Evolutionary conservation across 2,797 vertebrate genomes (phyloP).

Genomic region (Myotis pilosus): DNA sequence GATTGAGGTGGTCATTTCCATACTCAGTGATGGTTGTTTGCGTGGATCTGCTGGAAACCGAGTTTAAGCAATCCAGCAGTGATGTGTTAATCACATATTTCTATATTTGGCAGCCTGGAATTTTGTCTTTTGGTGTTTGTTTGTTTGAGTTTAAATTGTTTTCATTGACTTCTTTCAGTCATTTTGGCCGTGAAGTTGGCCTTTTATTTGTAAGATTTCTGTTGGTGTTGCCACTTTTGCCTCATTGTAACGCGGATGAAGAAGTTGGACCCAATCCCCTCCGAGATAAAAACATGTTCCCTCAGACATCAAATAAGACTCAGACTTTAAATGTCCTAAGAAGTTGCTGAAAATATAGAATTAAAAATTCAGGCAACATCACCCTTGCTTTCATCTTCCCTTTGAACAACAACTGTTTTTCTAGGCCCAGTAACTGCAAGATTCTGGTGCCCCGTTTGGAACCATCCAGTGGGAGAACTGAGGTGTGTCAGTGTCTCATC

Average conservation of each 20-base stretch:
- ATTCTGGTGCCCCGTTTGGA: not conserved
- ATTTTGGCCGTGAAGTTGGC: conserved; percentile 20
- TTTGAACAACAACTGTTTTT: not conserved
- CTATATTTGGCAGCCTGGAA: conserved; percentile 44
- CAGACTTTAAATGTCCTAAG: not conserved
- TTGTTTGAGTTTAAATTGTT: not conserved
- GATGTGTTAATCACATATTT: not conserved
- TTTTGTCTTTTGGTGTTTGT: conserved; percentile 33
- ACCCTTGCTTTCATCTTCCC: not conserved
- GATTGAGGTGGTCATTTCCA: conserved; percentile 4
- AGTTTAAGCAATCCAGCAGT: not conserved
- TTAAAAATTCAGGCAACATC: not conserved
- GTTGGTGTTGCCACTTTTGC: not conserved
- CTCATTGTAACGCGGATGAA: not conserved
- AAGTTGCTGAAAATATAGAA: not conserved
- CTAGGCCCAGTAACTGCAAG: not conserved
- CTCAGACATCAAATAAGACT: not conserved
- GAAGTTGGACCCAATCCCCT: not conserved
- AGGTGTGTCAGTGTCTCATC: not conserved
- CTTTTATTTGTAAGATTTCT: not conserved
- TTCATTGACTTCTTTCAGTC: not conserved
- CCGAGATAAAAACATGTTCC: not conserved
- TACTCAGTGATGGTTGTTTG: not conserved
- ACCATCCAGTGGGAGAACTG: not conserved
- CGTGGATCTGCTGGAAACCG: not conserved